These are phyloP conservation scores for Pempheris klunzingeri DNA, from an alignment of 2,797 vertebrate genomes.

Conservation along the genomic window DNA sequence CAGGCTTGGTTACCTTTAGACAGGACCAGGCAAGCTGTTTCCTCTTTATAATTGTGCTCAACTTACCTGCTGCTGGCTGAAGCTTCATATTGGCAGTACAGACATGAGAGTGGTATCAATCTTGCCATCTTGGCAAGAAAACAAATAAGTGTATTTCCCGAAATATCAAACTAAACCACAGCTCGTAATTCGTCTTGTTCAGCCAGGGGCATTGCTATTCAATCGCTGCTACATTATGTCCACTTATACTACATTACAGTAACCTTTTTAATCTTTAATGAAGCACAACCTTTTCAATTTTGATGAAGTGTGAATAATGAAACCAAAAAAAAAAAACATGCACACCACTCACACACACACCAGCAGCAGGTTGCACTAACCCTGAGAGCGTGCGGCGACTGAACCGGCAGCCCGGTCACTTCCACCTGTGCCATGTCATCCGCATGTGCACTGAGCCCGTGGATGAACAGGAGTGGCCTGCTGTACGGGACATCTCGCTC, in stretches of 20 bases:
- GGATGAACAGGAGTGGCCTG: constrained; percentile 87
- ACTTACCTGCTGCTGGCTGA: not conserved
- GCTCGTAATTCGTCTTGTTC: not conserved
- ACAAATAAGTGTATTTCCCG: not conserved
- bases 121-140: not conserved
- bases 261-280: constrained; percentile 43
- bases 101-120: not conserved
- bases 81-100: not conserved
- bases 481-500: constrained; percentile 82
- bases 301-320: constrained; percentile 11
- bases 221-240: constrained; percentile 21
- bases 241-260: constrained; percentile 19
- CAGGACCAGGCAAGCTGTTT: not conserved
- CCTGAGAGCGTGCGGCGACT: constrained; percentile 82
- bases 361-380: constrained; percentile 75
- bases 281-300: constrained; percentile 23
- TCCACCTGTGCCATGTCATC: constrained; percentile 92
- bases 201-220: constrained; percentile 18
- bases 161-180: constrained; percentile 16
- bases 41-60: not conserved
- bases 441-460: constrained; percentile 84
- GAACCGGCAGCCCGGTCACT: constrained; percentile 82
- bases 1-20: not conserved
- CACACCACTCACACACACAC: constrained; percentile 5
- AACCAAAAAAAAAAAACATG: not conserved